These are phyloP conservation scores for Tetramorium parvispinum DNA, from an alignment of 1,140 invertebrate genomes.

Conservation along the genomic window DNA sequence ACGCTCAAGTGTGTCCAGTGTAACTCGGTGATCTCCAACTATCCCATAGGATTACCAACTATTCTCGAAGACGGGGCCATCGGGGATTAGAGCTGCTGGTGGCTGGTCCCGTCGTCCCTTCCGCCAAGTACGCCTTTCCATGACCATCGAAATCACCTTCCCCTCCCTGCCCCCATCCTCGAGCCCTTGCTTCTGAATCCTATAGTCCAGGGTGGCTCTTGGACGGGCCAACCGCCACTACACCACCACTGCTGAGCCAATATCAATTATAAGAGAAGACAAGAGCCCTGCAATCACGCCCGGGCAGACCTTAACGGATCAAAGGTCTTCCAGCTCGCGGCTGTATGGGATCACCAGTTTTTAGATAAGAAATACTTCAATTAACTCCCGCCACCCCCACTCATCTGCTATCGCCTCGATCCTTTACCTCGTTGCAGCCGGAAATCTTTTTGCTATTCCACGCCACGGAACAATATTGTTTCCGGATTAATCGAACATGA, in stretches of 20 bases:
- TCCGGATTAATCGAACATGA: slow-evolving; percentile 69
- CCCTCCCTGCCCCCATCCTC: slow-evolving; percentile 5
- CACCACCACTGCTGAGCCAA: slow-evolving; percentile 78
- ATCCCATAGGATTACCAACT: slow-evolving; percentile 86
- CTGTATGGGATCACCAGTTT: slow-evolving; percentile 82
- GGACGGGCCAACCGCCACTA: slow-evolving; percentile 54
- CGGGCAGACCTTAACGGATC: slow-evolving; percentile 84
- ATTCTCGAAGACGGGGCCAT: slow-evolving; percentile 85
- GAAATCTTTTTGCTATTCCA: slow-evolving; percentile 3
- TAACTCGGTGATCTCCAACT: slow-evolving; percentile 85
- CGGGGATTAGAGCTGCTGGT: slow-evolving; percentile 82
- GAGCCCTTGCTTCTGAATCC: slow-evolving; percentile 58
- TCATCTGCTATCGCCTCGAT: slow-evolving; percentile 26
- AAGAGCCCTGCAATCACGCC: slow-evolving; percentile 83
- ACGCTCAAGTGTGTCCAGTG: slow-evolving; percentile 78
- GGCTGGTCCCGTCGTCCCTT: slow-evolving; percentile 68
- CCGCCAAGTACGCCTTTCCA: slow-evolving; percentile 69
- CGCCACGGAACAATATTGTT: slow-evolving; percentile 47
- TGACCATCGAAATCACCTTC: slow-evolving; percentile 71
- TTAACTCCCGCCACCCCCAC: slow-evolving; percentile 76
- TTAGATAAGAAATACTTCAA: slow-evolving; percentile 86
- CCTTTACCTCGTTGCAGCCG: not conserved
- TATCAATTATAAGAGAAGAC: slow-evolving; percentile 87
- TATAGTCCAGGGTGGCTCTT: slow-evolving; percentile 59
- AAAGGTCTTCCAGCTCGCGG: slow-evolving; percentile 78